Evolutionary conservation across 2,113 vertebrate species (phyloP), one percentile per base, ranked within the genome.

Genomic region (Chaetura pelagica): DNA sequence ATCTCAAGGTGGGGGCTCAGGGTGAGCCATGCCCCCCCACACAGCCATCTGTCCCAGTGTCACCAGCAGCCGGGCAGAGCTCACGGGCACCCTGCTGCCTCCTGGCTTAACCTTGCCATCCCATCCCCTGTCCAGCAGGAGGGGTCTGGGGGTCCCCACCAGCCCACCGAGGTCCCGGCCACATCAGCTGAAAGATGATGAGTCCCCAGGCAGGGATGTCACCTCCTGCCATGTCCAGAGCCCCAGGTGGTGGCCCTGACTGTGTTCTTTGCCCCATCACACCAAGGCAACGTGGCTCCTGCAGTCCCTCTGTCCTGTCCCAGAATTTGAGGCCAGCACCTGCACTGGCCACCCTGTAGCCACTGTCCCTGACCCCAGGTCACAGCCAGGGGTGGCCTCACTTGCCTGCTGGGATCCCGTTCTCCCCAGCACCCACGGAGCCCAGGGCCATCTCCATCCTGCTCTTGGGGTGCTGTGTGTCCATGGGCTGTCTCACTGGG

Each of bases 61-160:
- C 83, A 68, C 34, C 58, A 73, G 59, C 55, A 18, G 42, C 38
- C 6, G 1, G 54, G 68, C 76, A 69, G 76, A 73, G 64, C 38
- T 90, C 63, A 35, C 29, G 2, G 2, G 55, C 4, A 0, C 19
- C 18, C 4, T 0, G 74, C 73, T 84, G 73, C 71, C 85, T 79
- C 52, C 0, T 0, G 63, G 49, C 68, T 76, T 54, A 32, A 14
- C 46, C 18, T 88, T 59, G 34, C 58, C 55, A 30, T 91, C 52
- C 58, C 52, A 29, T 58, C 29, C 57, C 81, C 90, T 42, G 90
- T 67, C 92, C 95, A 0, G 59, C 93, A 95, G 95, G 86, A 93
- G 89, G 86, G 27, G 63, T 23, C 51, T 1, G 0, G 27, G 35
- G 24, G n/a, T 77, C 68, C 58, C 46, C 51, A 64, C 7, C 44